These are phyloP conservation scores for Lates calcarifer DNA, from an alignment of 2,113 vertebrate species.

Conservation along the genomic window DNA sequence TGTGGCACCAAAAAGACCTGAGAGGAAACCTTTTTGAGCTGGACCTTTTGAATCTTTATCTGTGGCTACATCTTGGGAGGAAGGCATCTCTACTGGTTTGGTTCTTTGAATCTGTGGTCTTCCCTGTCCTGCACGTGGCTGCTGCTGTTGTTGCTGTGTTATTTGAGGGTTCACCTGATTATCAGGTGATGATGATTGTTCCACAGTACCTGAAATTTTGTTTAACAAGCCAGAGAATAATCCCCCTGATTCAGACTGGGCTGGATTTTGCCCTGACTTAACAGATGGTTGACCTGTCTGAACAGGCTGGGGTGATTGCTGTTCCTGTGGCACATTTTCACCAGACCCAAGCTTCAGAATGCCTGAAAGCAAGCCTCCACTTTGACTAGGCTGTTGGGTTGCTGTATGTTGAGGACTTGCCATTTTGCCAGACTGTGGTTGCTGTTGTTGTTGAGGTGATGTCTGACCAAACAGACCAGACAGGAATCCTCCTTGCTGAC, in stretches of 20 bases:
- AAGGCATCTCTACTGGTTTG: conserved; percentile 76
- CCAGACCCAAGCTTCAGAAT: conserved; percentile 86
- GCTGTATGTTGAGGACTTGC: conserved; percentile 50
- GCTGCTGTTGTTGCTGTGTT: conserved; percentile 59
- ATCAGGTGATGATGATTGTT: conserved; percentile 49
- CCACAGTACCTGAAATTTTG: conserved; percentile 74
- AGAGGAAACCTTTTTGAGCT: conserved; percentile 82
- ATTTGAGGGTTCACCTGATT: conserved; percentile 48
- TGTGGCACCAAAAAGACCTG: conserved; percentile 83
- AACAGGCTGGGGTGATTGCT: conserved; percentile 39
- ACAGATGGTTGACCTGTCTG: conserved; percentile 39
- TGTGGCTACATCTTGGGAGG: conserved; percentile 59
- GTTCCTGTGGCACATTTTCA: conserved; percentile 77
- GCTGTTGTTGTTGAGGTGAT: conserved; percentile 56
- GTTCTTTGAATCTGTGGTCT: conserved; percentile 77
- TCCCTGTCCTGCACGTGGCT: conserved; percentile 53
- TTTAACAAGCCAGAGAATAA: conserved; percentile 83
- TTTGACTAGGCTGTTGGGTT: conserved; percentile 67
- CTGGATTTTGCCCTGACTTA: conserved; percentile 51
- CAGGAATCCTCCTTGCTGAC: conserved; percentile 76
- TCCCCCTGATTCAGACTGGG: conserved; percentile 73
- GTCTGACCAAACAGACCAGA: conserved; percentile 78
- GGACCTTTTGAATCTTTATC: conserved; percentile 71
- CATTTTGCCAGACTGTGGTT: conserved; percentile 52
- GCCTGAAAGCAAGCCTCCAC: conserved; percentile 79